Evolutionary conservation across 2,797 vertebrate species (phyloP).

Genomic region (Sebastolobus alascanus): DNA sequence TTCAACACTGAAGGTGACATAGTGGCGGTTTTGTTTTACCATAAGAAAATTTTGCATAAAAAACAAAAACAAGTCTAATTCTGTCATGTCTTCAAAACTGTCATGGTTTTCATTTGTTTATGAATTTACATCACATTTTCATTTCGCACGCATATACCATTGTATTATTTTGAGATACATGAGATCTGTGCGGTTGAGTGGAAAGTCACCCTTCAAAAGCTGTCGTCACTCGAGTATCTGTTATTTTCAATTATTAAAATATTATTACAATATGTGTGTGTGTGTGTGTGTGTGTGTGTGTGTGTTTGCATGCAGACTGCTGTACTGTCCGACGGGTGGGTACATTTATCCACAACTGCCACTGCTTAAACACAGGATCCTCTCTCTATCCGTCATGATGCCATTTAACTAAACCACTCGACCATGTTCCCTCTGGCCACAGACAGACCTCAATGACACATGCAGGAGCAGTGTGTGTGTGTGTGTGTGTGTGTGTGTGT

Average conservation of each 20-base stretch:
- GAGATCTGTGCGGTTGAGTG: not conserved
- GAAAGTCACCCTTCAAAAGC: not conserved
- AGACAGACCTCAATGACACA: constrained; percentile 33
- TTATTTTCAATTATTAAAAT: not conserved
- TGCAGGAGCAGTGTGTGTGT: not conserved
- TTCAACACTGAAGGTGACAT: not conserved
- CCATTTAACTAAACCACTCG: not conserved
- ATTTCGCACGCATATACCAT: not conserved
- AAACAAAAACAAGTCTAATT: not conserved
- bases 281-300: not conserved
- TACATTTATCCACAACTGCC: not conserved
- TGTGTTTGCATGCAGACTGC: not conserved
- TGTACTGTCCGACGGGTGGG: not conserved
- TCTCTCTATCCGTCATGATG: not conserved
- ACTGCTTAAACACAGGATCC: constrained; percentile 8
- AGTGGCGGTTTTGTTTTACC: not conserved
- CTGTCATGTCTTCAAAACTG: not conserved
- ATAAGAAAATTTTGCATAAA: not conserved
- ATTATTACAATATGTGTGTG: not conserved
- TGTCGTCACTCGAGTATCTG: not conserved
- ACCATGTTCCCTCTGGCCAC: constrained; percentile 5
- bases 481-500: not conserved
- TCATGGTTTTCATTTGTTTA: not conserved
- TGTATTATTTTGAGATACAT: not conserved
- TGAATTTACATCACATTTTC: constrained; percentile 5